Evolutionary conservation across 2,797 vertebrate species (phyloP).

Genomic region (Calcarius lapponicus): DNA sequence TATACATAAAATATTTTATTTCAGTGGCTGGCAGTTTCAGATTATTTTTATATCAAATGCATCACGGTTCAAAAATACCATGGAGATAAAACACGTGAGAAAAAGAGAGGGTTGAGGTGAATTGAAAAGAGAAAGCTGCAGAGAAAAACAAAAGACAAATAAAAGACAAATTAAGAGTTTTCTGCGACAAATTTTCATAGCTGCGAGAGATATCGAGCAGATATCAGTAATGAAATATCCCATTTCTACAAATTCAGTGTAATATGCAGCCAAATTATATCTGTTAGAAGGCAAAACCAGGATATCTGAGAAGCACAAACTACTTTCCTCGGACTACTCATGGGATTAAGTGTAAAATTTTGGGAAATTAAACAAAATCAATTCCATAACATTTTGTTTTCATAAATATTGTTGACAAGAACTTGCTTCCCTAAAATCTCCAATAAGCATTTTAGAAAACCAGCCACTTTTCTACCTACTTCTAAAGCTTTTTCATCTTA

Average conservation of each 20-base stretch:
- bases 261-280: background rate
- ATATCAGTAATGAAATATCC: background rate
- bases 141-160: background rate
- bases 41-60: background rate
- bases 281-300: background rate
- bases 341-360: background rate
- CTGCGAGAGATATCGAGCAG: background rate
- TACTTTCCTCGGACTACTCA: background rate
- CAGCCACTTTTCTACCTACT: background rate
- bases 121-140: background rate
- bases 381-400: background rate
- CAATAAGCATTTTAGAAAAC: background rate
- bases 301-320: background rate
- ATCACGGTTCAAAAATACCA: background rate
- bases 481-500: background rate
- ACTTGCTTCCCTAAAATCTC: background rate
- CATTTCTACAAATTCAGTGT: background rate
- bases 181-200: background rate
- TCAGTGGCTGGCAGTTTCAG: background rate
- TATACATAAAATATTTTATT: background rate
- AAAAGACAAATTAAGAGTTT: background rate
- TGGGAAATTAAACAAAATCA: background rate
- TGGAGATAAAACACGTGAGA: background rate
- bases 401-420: background rate
- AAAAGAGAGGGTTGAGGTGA: background rate